phyloP scores from a whole-genome alignment of 2,113 vertebrate species.

The Barbus barbus region DNA sequence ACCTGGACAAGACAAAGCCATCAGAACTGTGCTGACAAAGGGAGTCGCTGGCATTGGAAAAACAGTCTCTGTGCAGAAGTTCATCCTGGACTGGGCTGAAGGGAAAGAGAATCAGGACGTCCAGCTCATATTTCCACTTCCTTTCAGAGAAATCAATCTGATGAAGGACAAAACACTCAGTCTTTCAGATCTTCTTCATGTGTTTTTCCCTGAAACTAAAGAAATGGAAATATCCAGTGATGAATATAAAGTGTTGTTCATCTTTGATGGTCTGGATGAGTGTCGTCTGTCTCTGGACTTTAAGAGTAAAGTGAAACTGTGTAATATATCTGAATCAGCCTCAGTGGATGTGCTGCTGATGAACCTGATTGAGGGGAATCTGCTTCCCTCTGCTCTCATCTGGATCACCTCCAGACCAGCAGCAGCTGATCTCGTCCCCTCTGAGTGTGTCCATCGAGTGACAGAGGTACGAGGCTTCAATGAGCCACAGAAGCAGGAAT shows the following conservation, averaged over 20 bases:
- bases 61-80: conserved; percentile 10
- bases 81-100: neutral
- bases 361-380: too few relatives aligned
- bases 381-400: too few relatives aligned
- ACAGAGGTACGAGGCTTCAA: too few relatives aligned
- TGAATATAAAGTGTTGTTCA: neutral
- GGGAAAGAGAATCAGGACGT: neutral
- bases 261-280: too few relatives aligned
- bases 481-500: too few relatives aligned
- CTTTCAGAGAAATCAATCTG: neutral
- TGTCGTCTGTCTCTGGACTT: too few relatives aligned
- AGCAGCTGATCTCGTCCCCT: too few relatives aligned
- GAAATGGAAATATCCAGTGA: neutral
- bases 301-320: too few relatives aligned
- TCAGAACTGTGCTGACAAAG: neutral
- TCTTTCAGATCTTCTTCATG: neutral
- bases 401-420: too few relatives aligned
- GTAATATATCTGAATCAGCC: too few relatives aligned
- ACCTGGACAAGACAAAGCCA: conserved; percentile 6
- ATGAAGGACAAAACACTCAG: neutral
- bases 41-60: conserved; percentile 4
- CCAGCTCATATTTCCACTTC: neutral
- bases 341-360: too few relatives aligned
- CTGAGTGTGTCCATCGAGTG: too few relatives aligned
- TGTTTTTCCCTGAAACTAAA: neutral